Base-by-base conservation (phyloP, 35 echinoderm and acorn worm species). In the Apostichopus californicus region DNA sequence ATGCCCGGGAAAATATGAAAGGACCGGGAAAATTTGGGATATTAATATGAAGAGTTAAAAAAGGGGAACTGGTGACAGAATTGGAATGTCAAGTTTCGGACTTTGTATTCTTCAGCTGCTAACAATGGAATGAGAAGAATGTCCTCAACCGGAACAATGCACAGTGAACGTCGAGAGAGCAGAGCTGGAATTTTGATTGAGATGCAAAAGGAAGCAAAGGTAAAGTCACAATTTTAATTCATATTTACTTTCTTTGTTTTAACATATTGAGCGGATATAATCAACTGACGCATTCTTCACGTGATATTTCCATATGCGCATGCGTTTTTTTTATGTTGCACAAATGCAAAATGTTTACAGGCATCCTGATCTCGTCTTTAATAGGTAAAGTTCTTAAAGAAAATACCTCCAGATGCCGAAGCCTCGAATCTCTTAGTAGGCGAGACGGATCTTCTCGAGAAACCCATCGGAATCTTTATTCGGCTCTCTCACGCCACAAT, bases 371-470 rank as follows among this genome's bases (percentile, higher is more conserved):
- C 15, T 66, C 15, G 63, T 66, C 15, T 66, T 87, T 52, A 46
- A 46, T 5, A 98, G 96, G 82, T 84, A 3, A 96, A 96, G 75
- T 98, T 98, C 70, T 70, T 95, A 54, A 89, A 90, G 6, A 98
- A 98, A 73, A 91, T 98, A 54, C 96, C 96, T 55, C 56, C 82
- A 5, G 96, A 92, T 85, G 94, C 96, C 56, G 96, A 98, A 81
- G 96, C 96, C 2, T 83, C 86, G 14, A 98, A 98, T 55, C 79
- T 98, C 61, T 92, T 98, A 20, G 92, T 98, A 53, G 96, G 96
- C 28, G 96, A 98, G 71, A 92, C 95, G 5, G 92, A 92, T 15
- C 93, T 98, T 46, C 54, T 98, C 5, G 80, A 95, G 34, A 95
- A 92, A 73, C 96, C 96, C 20, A 90, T 98, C 58, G 73, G 90